Evolutionary conservation across 2,113 vertebrate genomes (phyloP), one percentile per base, ranked within the genome.

Genomic region (Perca flavescens): DNA sequence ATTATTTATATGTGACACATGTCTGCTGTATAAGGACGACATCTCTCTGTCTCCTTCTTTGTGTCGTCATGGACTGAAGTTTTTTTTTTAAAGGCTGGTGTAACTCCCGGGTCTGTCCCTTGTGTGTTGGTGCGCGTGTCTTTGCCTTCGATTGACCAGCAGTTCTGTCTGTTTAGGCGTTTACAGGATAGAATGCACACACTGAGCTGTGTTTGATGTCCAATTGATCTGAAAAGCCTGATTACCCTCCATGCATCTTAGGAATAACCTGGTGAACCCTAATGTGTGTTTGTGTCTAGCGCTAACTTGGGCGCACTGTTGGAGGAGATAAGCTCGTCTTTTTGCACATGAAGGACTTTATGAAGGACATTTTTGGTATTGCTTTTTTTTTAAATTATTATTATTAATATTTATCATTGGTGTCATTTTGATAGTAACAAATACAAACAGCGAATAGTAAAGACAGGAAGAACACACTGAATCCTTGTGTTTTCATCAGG

Each of bases 211-310:
- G 77, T 83, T 83, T 86, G 80, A 81, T 67, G 73, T 77, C 60
- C 12, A 10, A 85, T 88, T 85, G 88, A 91, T 90, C 82, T 69
- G 49, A 53, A 75, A 71, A 84, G 58, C 69, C 74, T 82, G 72
- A 84, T 89, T 77, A 77, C 58, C 78, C 78, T 86, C 74, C 81
- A 80, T 75, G 84, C 68, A 75, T 86, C 84, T 88, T 53, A 79
- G 62, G 74, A 77, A 62, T 16, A 77, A 83, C 64, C 82, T 52
- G 64, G 69, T 81, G 72, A 64, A 71, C 34, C 19, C 25, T 16
- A 34, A 43, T n/a, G 56, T 79, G 57, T 77, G 76, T 80, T 53
- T 84, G 50, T 69, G 25, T 84, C 50, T 68, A 3, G 17, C 11
- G 13, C 54, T 43, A 21, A 69, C 52, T 56, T 50, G 15, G 46